Conservation (phyloP, 2,888 invertebrate genomes). For the Xestia sexstrigata region DNA sequence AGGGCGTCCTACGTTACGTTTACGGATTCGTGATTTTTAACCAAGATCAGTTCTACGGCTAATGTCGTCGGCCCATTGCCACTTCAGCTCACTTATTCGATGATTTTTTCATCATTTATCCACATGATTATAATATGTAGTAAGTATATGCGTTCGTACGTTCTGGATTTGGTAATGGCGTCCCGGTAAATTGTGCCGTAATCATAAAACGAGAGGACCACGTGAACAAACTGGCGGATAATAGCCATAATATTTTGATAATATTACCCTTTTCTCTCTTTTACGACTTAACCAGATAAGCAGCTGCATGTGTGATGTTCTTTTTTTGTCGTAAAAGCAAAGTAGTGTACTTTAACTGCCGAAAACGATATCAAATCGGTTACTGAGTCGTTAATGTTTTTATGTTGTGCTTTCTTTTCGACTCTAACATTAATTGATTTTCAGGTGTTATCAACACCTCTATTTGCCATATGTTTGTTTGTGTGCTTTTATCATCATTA, state of each 20-base stretch:
- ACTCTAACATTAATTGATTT: background rate
- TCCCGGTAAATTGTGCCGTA: constrained; percentile 26
- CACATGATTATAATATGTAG: background rate
- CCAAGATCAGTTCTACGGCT: background rate
- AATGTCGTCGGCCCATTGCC: background rate
- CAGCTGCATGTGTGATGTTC: constrained; percentile 36
- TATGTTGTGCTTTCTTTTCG: constrained; percentile 1
- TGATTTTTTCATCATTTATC: background rate
- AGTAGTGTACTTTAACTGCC: constrained; percentile 13
- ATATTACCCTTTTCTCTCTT: constrained; percentile 49
- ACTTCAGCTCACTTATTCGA: background rate
- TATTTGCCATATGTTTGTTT: background rate
- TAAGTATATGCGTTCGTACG: background rate
- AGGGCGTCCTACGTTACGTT: background rate
- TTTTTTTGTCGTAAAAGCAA: constrained; percentile 39
- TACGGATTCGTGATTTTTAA: background rate
- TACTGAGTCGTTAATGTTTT: background rate
- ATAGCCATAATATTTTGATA: constrained; percentile 57
- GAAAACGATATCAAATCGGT: constrained; percentile 33
- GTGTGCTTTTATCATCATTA: background rate
- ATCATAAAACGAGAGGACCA: constrained; percentile 41
- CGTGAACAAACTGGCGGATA: constrained; percentile 26
- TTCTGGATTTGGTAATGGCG: constrained; percentile 22
- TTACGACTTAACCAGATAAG: constrained; percentile 57
- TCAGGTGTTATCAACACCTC: background rate